These are phyloP conservation scores for Tanypteryx hageni DNA, from an alignment of 2,888 invertebrate species.

Conservation along the genomic window DNA sequence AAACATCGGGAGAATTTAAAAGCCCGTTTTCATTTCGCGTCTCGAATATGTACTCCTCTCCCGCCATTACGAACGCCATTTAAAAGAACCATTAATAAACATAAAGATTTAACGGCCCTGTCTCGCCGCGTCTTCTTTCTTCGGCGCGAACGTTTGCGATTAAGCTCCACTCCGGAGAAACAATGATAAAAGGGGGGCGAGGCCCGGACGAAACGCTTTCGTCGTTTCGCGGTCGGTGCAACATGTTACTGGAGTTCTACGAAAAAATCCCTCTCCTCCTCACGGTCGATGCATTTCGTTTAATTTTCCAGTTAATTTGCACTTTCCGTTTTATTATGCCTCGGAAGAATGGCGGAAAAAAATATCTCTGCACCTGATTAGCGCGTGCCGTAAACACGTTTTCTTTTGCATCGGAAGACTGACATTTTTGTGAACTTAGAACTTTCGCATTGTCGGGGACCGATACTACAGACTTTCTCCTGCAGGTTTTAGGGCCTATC, in stretches of 20 bases:
- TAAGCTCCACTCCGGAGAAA: not conserved
- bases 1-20: not conserved
- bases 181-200: not conserved
- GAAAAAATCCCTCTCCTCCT: not conserved
- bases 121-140: not conserved
- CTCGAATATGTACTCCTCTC: not conserved
- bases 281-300: not conserved
- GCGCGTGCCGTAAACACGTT: not conserved
- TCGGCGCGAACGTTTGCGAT: not conserved
- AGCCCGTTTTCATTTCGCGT: not conserved
- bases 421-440: not conserved
- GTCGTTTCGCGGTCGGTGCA: not conserved
- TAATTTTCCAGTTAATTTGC: not conserved
- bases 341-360: not conserved
- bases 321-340: not conserved
- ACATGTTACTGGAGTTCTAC: not conserved
- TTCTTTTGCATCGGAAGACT: not conserved
- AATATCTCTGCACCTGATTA: not conserved
- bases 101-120: not conserved
- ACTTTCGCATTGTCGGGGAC: not conserved
- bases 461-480: conserved; percentile 2
- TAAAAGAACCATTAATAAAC: not conserved
- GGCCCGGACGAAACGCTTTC: not conserved
- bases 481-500: not conserved
- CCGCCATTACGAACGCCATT: not conserved